phyloP scores from a whole-genome alignment of 2,113 vertebrate species.

The Cyanoderma ruficeps region DNA sequence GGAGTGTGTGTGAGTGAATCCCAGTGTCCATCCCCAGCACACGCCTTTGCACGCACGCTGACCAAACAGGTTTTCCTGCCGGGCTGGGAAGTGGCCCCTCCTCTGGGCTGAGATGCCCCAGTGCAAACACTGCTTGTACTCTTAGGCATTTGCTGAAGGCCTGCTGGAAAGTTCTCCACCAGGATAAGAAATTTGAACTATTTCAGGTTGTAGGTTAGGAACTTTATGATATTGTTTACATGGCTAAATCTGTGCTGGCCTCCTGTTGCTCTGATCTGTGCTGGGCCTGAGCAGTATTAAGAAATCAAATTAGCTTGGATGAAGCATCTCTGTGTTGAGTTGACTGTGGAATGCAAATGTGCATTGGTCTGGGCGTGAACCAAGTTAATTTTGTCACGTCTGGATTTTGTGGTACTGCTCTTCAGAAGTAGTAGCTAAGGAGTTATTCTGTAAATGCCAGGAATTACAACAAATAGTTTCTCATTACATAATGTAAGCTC shows the following conservation, averaged over 20 bases:
- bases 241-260: not conserved
- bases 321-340: not conserved
- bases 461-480: slow-evolving; percentile 24
- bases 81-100: not conserved
- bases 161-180: not conserved
- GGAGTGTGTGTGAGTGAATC: not conserved
- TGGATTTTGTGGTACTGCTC: slow-evolving; percentile 2
- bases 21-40: not conserved
- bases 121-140: not conserved
- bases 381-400: not conserved
- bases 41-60: not conserved
- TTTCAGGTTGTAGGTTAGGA: not conserved
- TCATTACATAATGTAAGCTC: slow-evolving; percentile 1
- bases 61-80: slow-evolving; percentile 1
- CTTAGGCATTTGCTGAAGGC: rapidly evolving
- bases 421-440: not conserved
- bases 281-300: not conserved
- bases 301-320: not conserved
- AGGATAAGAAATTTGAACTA: not conserved
- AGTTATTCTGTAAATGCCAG: not conserved
- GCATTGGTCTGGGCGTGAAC: not conserved
- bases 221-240: not conserved
- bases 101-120: not conserved
- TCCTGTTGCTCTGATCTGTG: not conserved
- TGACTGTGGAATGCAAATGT: not conserved